Evolutionary conservation across 2,113 vertebrate species (phyloP).

Genomic region (Pongo abelii): DNA sequence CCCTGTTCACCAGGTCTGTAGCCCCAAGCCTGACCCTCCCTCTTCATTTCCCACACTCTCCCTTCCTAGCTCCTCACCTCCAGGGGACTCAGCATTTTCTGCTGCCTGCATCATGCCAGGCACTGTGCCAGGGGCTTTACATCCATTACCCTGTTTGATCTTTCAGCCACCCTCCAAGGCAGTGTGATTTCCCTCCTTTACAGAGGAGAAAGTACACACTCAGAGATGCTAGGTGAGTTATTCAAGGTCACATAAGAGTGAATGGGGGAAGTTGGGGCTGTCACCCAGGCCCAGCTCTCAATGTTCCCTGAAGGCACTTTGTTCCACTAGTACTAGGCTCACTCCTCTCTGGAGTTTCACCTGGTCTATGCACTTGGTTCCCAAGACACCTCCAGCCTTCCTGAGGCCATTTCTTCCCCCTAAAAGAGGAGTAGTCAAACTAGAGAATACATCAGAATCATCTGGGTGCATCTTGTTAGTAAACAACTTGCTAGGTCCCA

Average conservation of each 20-base stretch:
- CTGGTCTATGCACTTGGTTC: not conserved
- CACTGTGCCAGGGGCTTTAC: not conserved
- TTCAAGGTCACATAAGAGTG: not conserved
- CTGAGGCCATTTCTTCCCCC: not conserved
- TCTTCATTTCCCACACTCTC: not conserved
- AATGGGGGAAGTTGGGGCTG: not conserved
- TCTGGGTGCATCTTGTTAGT: not conserved
- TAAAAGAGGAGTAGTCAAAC: not conserved
- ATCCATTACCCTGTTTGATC: too few relatives aligned
- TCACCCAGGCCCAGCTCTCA: not conserved
- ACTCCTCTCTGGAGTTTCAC: too few relatives aligned
- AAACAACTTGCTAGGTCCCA: not conserved
- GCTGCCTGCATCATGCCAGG: accelerated
- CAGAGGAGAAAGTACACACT: not conserved
- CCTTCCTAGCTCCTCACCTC: not conserved
- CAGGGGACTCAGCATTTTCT: not conserved
- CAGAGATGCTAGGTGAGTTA: not conserved
- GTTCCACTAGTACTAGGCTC: not conserved
- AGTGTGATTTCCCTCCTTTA: not conserved
- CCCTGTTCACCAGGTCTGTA: accelerated
- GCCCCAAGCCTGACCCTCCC: not conserved
- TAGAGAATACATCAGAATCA: not conserved
- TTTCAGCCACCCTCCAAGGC: too few relatives aligned
- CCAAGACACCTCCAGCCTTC: not conserved
- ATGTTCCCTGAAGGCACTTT: not conserved